Percentiles rank a stretch among this genome's conserved stretches.
Conservation (phyloP, 1,140 invertebrate genomes). For the Zaprionus davidi region DNA sequence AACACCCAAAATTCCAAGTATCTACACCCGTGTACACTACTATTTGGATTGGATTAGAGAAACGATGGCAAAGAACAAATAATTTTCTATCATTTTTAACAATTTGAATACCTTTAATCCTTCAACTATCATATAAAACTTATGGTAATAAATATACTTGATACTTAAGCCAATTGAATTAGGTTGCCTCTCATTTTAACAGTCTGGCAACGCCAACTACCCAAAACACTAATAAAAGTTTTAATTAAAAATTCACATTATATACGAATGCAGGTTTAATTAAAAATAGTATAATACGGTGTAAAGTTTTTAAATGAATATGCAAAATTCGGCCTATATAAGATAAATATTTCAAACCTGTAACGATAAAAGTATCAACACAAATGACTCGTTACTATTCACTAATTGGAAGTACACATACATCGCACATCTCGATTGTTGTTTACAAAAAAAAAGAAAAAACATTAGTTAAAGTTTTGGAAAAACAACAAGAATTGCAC, state of each 20-base stretch:
- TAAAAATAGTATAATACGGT: no score
- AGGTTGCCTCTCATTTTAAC: background rate
- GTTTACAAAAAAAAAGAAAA: slow-evolving; percentile 52
- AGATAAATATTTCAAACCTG: background rate
- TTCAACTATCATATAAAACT: background rate
- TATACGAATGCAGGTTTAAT: no score
- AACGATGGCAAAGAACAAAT: slow-evolving; percentile 23
- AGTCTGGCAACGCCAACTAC: slow-evolving; percentile 23
- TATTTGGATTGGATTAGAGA: slow-evolving; percentile 73
- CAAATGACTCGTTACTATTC: slow-evolving; percentile 8
- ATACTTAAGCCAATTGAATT: slow-evolving; percentile 5
- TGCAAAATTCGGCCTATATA: background rate
- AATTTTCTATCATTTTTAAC: slow-evolving; percentile 1
- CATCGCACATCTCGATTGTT: slow-evolving; percentile 44
- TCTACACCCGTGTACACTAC: slow-evolving; percentile 72
- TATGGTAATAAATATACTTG: background rate
- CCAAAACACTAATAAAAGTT: background rate
- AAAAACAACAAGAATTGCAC: slow-evolving; percentile 32
- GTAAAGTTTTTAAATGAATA: no score
- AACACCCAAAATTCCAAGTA: slow-evolving; percentile 60
- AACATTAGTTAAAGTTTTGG: slow-evolving; percentile 44
- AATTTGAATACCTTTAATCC: background rate
- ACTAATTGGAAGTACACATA: background rate
- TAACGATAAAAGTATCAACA: background rate
- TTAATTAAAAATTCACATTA: background rate